These are phyloP conservation scores for Ictalurus punctatus DNA, from an alignment of 2,113 vertebrate genomes.

Conservation along the genomic window DNA sequence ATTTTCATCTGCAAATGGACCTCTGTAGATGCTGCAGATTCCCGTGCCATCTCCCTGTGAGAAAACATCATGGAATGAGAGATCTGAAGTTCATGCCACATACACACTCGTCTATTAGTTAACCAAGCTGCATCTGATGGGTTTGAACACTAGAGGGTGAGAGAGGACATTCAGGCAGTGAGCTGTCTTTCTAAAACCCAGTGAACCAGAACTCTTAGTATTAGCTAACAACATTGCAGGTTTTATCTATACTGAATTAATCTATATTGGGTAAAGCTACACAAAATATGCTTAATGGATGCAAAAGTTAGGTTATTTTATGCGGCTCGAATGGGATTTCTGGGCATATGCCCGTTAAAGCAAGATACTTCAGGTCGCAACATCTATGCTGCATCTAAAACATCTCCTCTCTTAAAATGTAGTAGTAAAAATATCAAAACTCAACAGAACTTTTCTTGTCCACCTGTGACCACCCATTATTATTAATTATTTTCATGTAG, in stretches of 20 bases:
- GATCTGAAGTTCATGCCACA: not conserved
- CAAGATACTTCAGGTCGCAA: not conserved
- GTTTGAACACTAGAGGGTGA: slow-evolving; percentile 55
- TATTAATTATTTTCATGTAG: too few relatives aligned
- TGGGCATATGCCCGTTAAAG: not conserved
- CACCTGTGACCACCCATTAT: not conserved
- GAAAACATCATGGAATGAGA: slow-evolving; percentile 15
- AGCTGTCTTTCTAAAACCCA: too few relatives aligned
- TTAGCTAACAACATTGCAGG: not conserved
- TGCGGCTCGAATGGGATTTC: not conserved
- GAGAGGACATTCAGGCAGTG: not conserved
- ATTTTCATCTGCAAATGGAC: slow-evolving; percentile 96
- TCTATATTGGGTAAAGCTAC: not conserved
- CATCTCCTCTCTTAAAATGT: not conserved
- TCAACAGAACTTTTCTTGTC: not conserved
- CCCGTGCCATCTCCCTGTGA: slow-evolving; percentile 91
- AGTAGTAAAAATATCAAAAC: not conserved
- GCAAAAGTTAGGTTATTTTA: not conserved
- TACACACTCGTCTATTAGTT: not conserved
- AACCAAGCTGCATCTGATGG: not conserved
- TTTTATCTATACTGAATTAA: not conserved
- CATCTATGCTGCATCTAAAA: not conserved
- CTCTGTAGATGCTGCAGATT: slow-evolving; percentile 94
- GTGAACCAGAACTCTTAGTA: not conserved
- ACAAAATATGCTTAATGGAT: not conserved